These are phyloP conservation scores for Tyria jacobaeae DNA, from an alignment of 2,888 invertebrate species.

Conservation along the genomic window DNA sequence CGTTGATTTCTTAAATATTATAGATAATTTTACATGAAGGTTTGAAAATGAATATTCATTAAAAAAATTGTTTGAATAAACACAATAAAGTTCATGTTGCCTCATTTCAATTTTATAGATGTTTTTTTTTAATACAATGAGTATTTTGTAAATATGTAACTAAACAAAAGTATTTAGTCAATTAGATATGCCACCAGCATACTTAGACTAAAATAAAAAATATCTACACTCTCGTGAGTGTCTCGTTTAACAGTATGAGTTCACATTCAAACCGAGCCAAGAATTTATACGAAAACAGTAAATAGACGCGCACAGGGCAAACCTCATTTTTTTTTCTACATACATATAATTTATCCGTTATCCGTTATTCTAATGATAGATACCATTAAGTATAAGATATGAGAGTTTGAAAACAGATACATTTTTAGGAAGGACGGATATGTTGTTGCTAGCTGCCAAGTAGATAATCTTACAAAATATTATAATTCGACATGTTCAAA, in stretches of 20 bases:
- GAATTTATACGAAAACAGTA: too few species aligned
- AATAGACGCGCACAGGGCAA: not conserved
- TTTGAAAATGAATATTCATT: conserved; percentile 24
- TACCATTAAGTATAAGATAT: not conserved
- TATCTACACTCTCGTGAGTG: too few species aligned
- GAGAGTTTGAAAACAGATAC: conserved; percentile 3
- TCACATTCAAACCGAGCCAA: too few species aligned
- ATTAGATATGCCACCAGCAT: not conserved
- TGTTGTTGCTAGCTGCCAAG: conserved; percentile 24
- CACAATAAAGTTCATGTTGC: conserved; percentile 1
- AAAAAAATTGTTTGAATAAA: too few species aligned
- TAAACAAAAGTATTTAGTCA: not conserved
- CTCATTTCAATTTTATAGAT: not conserved
- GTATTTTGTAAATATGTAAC: not conserved
- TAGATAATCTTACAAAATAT: too few species aligned
- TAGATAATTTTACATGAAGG: conserved; percentile 35
- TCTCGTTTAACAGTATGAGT: too few species aligned
- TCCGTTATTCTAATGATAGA: not conserved
- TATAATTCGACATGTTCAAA: not conserved
- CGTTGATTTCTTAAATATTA: conserved; percentile 23
- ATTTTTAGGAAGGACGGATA: conserved; percentile 42
- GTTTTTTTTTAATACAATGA: not conserved
- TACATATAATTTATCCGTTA: not conserved
- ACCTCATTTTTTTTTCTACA: not conserved
- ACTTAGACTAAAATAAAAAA: not conserved